A percentile compares a stretch with the other conserved stretches of the same genome.
Evolutionary conservation across 2,113 vertebrate species (phyloP).

Genomic region (Scortum barcoo): DNA sequence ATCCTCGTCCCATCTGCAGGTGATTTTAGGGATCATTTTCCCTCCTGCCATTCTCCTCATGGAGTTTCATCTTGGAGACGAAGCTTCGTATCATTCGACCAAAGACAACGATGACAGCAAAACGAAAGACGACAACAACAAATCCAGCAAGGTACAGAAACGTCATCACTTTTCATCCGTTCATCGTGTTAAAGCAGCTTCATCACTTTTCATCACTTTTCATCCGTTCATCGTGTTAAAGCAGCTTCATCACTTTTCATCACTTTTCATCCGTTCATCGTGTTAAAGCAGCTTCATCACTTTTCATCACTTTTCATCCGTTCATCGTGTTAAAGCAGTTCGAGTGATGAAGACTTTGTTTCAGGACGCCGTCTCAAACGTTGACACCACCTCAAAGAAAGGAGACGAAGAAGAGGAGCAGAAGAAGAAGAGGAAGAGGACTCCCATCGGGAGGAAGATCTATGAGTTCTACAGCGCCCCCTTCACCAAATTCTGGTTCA

Average conservation of each 20-base stretch:
- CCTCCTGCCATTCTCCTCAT: conserved; percentile 94
- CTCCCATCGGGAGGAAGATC: conserved; percentile 94
- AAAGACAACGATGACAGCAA: conserved; percentile 86
- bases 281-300: too few species aligned
- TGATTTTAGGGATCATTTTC: conserved; percentile 94
- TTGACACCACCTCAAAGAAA: conserved; percentile 88
- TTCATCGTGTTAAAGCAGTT: neutral
- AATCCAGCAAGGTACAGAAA: conserved; percentile 80
- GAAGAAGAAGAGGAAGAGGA: conserved; percentile 84
- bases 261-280: too few species aligned
- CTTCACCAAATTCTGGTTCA: conserved; percentile 99
- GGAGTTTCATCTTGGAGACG: conserved; percentile 93
- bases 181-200: neutral
- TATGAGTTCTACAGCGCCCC: conserved; percentile 98
- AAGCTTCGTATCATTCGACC: conserved; percentile 88
- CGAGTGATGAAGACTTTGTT: neutral
- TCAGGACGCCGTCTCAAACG: conserved; percentile 87
- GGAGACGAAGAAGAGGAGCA: conserved; percentile 93
- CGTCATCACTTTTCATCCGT: too few species aligned
- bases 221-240: neutral
- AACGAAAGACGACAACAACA: conserved; percentile 91
- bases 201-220: too few species aligned
- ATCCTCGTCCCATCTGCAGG: conserved; percentile 78
- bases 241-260: neutral
- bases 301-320: too few species aligned